phyloP scores from a whole-genome alignment of 2,888 invertebrate genomes.

The Neoascia interrupta region DNA sequence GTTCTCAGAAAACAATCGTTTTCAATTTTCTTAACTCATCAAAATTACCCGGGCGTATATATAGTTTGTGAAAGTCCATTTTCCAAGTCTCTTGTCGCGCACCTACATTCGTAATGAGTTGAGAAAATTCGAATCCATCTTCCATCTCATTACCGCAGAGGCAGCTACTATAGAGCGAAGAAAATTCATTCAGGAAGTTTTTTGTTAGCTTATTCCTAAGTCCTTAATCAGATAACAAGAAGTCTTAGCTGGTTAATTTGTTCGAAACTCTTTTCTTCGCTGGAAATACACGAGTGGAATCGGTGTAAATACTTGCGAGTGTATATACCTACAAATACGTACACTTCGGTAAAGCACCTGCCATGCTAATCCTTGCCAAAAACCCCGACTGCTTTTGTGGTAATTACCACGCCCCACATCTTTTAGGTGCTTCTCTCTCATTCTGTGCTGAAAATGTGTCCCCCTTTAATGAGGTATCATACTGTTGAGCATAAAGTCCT shows the following conservation, averaged over 20 bases:
- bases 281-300: neutral
- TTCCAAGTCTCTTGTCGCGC: neutral
- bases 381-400: conserved; percentile 19
- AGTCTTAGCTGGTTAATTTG: conserved; percentile 40
- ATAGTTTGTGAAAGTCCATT: neutral
- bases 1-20: too few species aligned
- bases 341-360: neutral
- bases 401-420: conserved; percentile 40
- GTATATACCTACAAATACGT: too few species aligned
- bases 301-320: too few species aligned
- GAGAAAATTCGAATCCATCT: conserved; percentile 26
- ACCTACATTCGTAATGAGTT: conserved; percentile 22
- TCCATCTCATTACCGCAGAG: conserved; percentile 12
- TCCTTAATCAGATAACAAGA: conserved; percentile 37
- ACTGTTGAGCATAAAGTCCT: neutral
- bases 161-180: too few species aligned
- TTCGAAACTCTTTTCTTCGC: conserved; percentile 5
- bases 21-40: conserved; percentile 15
- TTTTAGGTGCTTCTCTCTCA: neutral
- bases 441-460: neutral
- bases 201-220: conserved; percentile 10
- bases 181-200: neutral
- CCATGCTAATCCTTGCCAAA: conserved; percentile 21
- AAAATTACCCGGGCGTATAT: conserved; percentile 4
- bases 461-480: conserved; percentile 2